These are phyloP conservation scores for Macquaria ambigua DNA, from an alignment of 2,113 vertebrate species.

Conservation along the genomic window DNA sequence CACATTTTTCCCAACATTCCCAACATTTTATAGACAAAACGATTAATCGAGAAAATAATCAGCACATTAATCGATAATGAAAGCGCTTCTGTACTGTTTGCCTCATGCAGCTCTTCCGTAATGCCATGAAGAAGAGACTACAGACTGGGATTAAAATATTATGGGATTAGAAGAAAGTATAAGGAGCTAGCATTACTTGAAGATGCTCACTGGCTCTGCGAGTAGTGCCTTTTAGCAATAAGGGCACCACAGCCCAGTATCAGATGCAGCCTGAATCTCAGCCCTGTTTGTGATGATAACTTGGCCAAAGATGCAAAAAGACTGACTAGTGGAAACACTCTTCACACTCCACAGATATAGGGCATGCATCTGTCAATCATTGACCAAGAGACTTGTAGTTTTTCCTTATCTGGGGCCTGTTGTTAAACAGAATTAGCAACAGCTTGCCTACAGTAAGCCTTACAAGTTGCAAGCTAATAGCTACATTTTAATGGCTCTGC, in stretches of 20 bases:
- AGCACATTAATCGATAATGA: not conserved
- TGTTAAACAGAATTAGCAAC: not conserved
- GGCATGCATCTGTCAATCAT: slow-evolving; percentile 28
- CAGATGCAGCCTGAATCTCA: not conserved
- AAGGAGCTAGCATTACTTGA: not conserved
- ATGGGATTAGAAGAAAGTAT: slow-evolving; percentile 21
- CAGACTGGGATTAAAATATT: slow-evolving; percentile 21
- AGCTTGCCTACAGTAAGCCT: slow-evolving; percentile 4
- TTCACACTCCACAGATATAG: not conserved
- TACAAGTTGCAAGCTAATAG: not conserved
- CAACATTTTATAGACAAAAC: not conserved
- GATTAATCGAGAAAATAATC: not conserved
- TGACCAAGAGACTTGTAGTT: not conserved
- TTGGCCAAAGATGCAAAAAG: slow-evolving; percentile 3
- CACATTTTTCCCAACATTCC: too few species aligned
- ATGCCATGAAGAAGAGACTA: not conserved
- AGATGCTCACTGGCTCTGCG: not conserved
- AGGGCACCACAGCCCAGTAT: not conserved
- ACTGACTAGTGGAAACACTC: slow-evolving; percentile 1
- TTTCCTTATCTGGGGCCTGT: slow-evolving; percentile 11
- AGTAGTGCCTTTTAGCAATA: not conserved
- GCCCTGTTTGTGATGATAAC: slow-evolving; percentile 13
- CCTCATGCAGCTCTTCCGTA: not conserved
- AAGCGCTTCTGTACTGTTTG: not conserved
- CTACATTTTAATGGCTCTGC: not conserved